Conservation (phyloP, 2,113 vertebrate genomes). For the Sitta europaea region DNA sequence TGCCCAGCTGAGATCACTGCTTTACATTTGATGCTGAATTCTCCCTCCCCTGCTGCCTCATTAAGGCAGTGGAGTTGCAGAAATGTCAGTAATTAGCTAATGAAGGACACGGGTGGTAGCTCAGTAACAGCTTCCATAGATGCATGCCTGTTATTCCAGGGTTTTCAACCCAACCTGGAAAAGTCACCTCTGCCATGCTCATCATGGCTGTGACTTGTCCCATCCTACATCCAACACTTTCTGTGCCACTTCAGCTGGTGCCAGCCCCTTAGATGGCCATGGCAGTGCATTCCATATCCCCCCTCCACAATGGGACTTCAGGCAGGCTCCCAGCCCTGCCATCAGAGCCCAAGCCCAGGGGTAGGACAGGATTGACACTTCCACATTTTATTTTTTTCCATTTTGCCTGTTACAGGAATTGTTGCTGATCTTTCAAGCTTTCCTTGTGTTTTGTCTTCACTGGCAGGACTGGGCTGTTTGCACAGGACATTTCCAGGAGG, state of each 20-base stretch:
- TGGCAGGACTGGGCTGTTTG: background rate
- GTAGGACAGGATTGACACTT: background rate
- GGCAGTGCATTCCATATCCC: background rate
- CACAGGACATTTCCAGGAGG: background rate
- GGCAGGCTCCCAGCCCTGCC: background rate
- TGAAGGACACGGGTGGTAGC: background rate
- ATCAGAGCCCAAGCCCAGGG: fast-evolving
- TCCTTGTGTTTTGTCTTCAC: background rate
- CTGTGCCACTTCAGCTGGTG: background rate
- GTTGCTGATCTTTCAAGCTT: background rate
- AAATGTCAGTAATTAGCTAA: background rate
- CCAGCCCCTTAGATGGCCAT: background rate
- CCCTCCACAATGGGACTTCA: background rate
- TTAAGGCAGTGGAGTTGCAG: background rate
- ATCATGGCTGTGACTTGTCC: fast-evolving
- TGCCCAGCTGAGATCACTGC: background rate
- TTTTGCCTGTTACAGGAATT: background rate
- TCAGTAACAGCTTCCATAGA: background rate
- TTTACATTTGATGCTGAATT: background rate
- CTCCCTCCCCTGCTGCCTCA: background rate
- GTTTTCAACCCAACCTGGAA: background rate
- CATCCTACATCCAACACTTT: background rate
- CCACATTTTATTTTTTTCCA: background rate
- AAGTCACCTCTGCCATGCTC: background rate
- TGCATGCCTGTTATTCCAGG: fast-evolving